Evolutionary conservation across 2,888 invertebrate genomes (phyloP), one percentile per base, ranked within the genome.

Genomic region (Idaea straminata): DNA sequence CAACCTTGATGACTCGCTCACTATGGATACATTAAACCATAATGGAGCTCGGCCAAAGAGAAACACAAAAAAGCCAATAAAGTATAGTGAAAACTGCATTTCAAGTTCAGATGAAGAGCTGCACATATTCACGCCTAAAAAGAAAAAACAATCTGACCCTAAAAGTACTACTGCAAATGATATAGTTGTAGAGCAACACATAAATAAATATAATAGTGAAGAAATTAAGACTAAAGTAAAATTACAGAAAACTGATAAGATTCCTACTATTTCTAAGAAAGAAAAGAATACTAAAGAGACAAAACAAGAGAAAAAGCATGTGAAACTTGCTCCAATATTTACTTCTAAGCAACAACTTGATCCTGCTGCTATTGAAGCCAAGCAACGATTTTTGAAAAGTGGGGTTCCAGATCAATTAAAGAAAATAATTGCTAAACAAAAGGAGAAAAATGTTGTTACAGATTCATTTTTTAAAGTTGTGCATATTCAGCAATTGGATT

Each of bases 251-350:
- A 58, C 63, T 60, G 61, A 65, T 61, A 71, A 61, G 35, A 62
- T n/a, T 25, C 59, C 34, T 57, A 68, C 35, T 10, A 13, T 47
- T 10, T 47, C 47, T 47, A 47, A 47, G 47, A 62, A 66, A 61
- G 60, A 71, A 62, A 38, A 66, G 38, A 65, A 72, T 66, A 65
- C 63, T 62, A 72, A 68, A 62, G 61, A 15, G 59, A 35, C 36
- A 38, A 66, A 38, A 62, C 25, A 64, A 25, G 74, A 73, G 58
- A 80, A 77, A 10, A 47, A 47, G 60, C 59, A 74, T 64, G 71
- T 75, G 0, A 96, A 95, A 85, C 79, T 96, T 59, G 96, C 96
- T 0, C 96, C 97, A n/a, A 90, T 97, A 61, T 97, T 97, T 84
- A 79, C 93, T 59, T 83, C 92, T 13, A 95, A 95, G 84, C 93